Percentiles rank a stretch among this genome's conserved stretches.
phyloP scores from a whole-genome alignment of 1,140 invertebrate species.

The Helicorthomorpha holstii region DNA sequence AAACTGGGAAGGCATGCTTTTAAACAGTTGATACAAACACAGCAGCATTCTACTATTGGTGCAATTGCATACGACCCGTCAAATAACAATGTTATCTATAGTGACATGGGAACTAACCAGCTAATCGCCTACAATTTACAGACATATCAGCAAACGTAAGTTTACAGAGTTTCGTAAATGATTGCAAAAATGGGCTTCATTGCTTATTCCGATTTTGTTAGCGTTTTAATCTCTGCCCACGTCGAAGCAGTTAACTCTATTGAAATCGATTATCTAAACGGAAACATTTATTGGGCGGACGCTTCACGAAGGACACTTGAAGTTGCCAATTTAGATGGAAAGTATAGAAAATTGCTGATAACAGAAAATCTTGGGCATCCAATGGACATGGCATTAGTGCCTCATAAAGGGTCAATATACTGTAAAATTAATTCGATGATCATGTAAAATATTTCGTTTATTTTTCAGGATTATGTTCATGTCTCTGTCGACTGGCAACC shows the following conservation, averaged over 20 bases:
- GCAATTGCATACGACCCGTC: constrained; percentile 9
- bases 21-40: neutral
- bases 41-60: neutral
- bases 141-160: neutral
- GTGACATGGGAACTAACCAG: constrained; percentile 8
- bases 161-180: neutral
- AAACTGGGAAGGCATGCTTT: neutral
- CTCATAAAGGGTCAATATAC: constrained; percentile 8
- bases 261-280: constrained; percentile 24
- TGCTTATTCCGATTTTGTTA: neutral
- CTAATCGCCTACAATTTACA: neutral
- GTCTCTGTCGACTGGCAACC: constrained; percentile 5
- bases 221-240: neutral
- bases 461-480: constrained; percentile 12
- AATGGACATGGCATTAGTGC: constrained; percentile 10
- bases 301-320: constrained; percentile 22
- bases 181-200: neutral
- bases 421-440: neutral
- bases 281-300: constrained; percentile 33
- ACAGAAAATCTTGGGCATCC: constrained; percentile 9
- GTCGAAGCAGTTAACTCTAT: constrained; percentile 5
- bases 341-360: constrained; percentile 16
- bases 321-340: constrained; percentile 21
- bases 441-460: neutral
- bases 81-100: constrained; percentile 7